Evolutionary conservation across 2,797 vertebrate species (phyloP), one percentile per base, ranked within the genome.

Genomic region (Dendrocincla tyrannina): DNA sequence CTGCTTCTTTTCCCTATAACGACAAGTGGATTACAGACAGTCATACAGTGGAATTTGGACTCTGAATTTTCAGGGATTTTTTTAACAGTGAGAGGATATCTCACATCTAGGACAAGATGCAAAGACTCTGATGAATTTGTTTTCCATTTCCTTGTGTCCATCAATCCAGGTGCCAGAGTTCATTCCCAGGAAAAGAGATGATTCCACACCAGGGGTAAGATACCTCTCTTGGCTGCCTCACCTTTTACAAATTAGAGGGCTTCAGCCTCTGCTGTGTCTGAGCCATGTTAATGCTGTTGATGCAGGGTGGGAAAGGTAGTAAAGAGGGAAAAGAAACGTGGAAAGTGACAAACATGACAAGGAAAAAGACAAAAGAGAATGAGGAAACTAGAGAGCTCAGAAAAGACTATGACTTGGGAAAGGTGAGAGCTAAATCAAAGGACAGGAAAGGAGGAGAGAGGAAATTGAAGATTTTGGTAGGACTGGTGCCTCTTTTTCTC

Each of bases 81-180:
- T 80, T 85, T 62, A 62, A 49, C 55, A 83, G 25, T 89, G 35
- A 72, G 30, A 13, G 70, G 25, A 49, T 33, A 5, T 79, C 41
- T 87, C 23, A 44, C 8, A 18, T 56, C 20, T 87, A 28, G 28
- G 28, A 62, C 83, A 58, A 91, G 17, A 83, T 55, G 18, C 22
- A 75, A 83, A 80, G 17, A 49, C 20, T 58, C 62, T 84, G 70
- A 90, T 3, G 0, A 78, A 5, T 60, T 39, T 81, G 20, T 89
- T 91, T 89, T 62, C 37, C 18, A 10, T 86, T 62, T 82, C 28
- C 32, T 84, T 85, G 4, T 77, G 12, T 64, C 56, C 72, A 86
- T 75, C 47, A 64, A 89, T 33, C 37, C 77, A 96, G 95, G 91
- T 95, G 42, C 92, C 96, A 76, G 58, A 73, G 16, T 62, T 95